phyloP scores from a whole-genome alignment of 2,888 invertebrate genomes.

The Troilus luridus region DNA sequence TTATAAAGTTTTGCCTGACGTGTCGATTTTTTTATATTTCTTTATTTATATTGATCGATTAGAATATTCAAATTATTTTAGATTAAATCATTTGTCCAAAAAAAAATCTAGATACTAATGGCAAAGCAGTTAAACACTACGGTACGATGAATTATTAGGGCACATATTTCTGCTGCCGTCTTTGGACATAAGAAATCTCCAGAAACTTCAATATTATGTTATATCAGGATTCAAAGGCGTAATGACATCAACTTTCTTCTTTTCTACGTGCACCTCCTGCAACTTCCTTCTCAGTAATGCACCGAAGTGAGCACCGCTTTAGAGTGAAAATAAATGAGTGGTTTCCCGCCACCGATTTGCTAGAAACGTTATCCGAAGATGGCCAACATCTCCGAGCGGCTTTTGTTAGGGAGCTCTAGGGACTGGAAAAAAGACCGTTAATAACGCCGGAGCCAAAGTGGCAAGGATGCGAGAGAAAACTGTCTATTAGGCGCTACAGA shows the following conservation, averaged over 20 bases:
- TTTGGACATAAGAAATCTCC: too few relatives aligned
- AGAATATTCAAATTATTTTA: too few relatives aligned
- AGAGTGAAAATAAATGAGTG: constrained; percentile 22
- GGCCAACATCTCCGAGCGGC: neutral
- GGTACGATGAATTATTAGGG: too few relatives aligned
- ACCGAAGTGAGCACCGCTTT: neutral
- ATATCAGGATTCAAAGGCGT: neutral
- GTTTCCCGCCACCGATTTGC: neutral
- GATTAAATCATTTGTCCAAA: too few relatives aligned
- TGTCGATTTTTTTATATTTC: too few relatives aligned
- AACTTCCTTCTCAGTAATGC: constrained; percentile 7
- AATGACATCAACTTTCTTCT: neutral
- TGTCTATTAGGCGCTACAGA: constrained; percentile 45
- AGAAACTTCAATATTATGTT: neutral
- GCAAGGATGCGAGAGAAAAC: constrained; percentile 48
- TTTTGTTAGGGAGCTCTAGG: neutral
- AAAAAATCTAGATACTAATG: too few relatives aligned
- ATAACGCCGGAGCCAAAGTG: constrained; percentile 6
- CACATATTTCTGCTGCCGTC: too few relatives aligned
- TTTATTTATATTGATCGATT: too few relatives aligned
- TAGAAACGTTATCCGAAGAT: neutral
- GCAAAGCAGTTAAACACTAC: too few relatives aligned
- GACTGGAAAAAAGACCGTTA: neutral
- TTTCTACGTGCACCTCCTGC: neutral
- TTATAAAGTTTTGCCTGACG: too few relatives aligned